Conservation (phyloP, 2,113 vertebrate species). For the Condylura cristata region DNA sequence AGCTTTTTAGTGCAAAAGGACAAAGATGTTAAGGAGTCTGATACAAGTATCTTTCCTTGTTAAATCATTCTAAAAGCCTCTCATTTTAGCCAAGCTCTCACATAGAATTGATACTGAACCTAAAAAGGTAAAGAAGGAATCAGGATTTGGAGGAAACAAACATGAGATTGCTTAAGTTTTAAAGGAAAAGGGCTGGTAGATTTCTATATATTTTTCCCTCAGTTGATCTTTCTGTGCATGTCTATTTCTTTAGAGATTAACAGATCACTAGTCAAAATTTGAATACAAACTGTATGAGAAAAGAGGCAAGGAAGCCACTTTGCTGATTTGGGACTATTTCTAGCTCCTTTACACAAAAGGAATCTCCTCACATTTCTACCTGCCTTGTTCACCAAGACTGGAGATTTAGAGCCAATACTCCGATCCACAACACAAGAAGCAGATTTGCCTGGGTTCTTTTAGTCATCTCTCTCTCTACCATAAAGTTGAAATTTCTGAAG, state of each 20-base stretch:
- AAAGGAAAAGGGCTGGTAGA: neutral
- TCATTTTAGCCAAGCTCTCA: neutral
- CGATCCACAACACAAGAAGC: neutral
- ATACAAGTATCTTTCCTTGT: neutral
- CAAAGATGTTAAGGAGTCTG: neutral
- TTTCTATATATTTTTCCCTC: neutral
- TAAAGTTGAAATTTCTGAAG: neutral
- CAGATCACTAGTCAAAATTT: neutral
- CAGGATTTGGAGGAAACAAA: neutral
- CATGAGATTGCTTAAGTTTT: neutral
- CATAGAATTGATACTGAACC: neutral
- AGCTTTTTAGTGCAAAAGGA: neutral
- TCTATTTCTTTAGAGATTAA: neutral
- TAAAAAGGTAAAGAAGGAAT: constrained; percentile 31
- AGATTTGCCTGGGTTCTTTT: neutral
- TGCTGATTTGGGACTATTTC: neutral
- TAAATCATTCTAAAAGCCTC: neutral
- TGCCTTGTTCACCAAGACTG: neutral
- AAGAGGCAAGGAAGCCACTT: neutral
- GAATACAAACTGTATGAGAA: neutral
- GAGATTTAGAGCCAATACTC: neutral
- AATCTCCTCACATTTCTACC: neutral
- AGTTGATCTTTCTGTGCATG: neutral
- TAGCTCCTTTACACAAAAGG: neutral
- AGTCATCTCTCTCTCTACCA: neutral